Conservation (phyloP, 2,113 vertebrate species). For the Xerus inauris region DNA sequence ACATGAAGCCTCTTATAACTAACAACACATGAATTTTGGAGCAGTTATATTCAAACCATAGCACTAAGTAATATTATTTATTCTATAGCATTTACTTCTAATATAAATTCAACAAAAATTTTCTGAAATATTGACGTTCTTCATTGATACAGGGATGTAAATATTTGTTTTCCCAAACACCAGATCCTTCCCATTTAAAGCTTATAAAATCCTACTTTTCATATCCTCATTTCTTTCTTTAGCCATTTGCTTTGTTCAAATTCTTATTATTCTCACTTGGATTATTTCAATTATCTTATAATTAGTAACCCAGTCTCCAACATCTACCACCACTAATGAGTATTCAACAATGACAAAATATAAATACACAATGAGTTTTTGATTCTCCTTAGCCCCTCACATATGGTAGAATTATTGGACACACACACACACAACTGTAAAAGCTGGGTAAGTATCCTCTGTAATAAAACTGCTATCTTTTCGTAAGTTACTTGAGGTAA, state of each 20-base stretch:
- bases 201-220: neutral
- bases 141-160: neutral
- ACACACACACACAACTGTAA: neutral
- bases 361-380: neutral
- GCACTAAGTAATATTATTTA: neutral
- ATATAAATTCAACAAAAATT: neutral
- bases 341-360: neutral
- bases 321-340: neutral
- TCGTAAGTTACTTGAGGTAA: neutral
- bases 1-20: neutral
- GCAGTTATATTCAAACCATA: neutral
- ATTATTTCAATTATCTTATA: neutral
- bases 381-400: neutral
- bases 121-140: neutral
- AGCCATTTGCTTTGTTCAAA: neutral
- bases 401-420: neutral
- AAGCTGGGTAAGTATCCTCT: neutral
- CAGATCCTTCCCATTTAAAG: neutral
- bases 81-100: neutral
- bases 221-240: neutral
- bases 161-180: neutral
- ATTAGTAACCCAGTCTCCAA: neutral
- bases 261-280: neutral
- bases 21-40: neutral
- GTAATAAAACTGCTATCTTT: neutral